Conservation (phyloP, 2,113 vertebrate genomes). For the Pycnonotus jocosus region DNA sequence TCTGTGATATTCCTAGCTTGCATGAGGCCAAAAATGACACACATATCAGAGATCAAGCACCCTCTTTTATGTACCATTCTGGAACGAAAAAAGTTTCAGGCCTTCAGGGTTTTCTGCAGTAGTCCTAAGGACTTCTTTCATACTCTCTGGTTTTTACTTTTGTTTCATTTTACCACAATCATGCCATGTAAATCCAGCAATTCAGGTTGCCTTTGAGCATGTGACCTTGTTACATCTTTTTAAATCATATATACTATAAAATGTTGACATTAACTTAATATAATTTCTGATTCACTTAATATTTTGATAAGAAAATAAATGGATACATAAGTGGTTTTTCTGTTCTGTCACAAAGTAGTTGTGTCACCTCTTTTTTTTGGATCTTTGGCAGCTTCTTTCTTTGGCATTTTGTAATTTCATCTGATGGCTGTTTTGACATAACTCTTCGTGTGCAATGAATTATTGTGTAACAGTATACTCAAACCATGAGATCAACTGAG, state of each 20-base stretch:
- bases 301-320: not conserved
- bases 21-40: not conserved
- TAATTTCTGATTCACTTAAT: not conserved
- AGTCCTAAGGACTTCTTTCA: not conserved
- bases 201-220: not conserved
- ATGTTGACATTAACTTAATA: not conserved
- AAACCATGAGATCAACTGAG: accelerated
- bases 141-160: not conserved
- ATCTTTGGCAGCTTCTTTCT: not conserved
- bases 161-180: not conserved
- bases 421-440: not conserved
- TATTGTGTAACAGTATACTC: not conserved
- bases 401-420: not conserved
- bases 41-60: not conserved
- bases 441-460: not conserved
- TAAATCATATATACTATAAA: not conserved
- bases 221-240: not conserved
- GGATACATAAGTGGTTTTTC: not conserved
- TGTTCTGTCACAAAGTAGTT: not conserved
- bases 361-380: not conserved
- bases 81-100: not conserved
- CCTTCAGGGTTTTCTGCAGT: not conserved
- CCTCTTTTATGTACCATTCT: not conserved
- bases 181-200: not conserved
- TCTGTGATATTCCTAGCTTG: not conserved